Evolutionary conservation across 2,888 invertebrate species (phyloP), one percentile per base, ranked within the genome.

Genomic region (Leucoma salicis): DNA sequence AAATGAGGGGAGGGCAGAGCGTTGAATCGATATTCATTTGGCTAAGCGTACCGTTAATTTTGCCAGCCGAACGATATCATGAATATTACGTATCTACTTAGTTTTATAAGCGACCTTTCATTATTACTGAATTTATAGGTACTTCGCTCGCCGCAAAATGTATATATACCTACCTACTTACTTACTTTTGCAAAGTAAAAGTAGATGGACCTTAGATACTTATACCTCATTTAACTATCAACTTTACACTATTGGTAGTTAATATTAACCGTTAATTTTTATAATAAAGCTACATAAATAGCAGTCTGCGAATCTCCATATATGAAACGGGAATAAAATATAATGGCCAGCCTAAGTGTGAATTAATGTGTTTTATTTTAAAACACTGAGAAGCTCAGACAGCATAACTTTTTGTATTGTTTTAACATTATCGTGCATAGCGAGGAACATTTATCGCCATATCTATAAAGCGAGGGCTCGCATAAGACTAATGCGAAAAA

Each of bases 21-120:
- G 70, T 63, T 62, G 63, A 81, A 85, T 84, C 83, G 82, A 85
- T 83, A 81, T 82, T 83, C 82, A 82, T 85, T 85, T 79, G 70
- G 74, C 70, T 78, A 78, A 81, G 68, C 76, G 74, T 72, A 77
- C 72, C 78, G 74, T 78, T 82, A 78, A 81, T 81, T 77, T 78
- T 75, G 74, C 70, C 66, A 69, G 65, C 63, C 69, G 67, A 75
- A 66, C 72, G 78, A 75, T 75, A 78, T 73, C 71, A 78, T 77
- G 75, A 70, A 77, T 76, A 77, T 77, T 70, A 74, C 67, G 64
- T 67, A 63, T 65, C 70, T 68, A 65, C 66, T 67, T 63, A 64
- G 49, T 63, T 62, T 70, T 67, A 63, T 63, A 62, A 61, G 46
- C 48, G 54, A 32, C 38, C 51, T 57, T 57, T 61, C 47, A 59